Percentiles rank a stretch among this genome's conserved stretches.
Evolutionary conservation across 2,797 vertebrate genomes (phyloP).

Genomic region (Pachyuromys duprasi): DNA sequence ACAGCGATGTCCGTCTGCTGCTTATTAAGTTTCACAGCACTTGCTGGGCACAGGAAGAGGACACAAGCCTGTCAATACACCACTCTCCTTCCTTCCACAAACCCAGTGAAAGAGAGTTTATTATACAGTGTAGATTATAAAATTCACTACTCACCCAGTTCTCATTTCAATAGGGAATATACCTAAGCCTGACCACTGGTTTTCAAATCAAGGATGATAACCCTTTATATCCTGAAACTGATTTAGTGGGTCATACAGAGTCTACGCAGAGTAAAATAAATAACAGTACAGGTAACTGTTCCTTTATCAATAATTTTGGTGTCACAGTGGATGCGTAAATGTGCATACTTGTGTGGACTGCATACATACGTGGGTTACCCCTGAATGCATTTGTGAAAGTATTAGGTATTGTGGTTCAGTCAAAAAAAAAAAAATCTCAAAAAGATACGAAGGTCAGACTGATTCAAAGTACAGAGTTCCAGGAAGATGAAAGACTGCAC

Average conservation of each 20-base stretch:
- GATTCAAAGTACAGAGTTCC: neutral
- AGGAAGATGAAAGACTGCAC: neutral
- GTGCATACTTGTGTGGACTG: neutral
- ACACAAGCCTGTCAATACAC: conserved; percentile 62
- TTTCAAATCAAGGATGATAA: conserved; percentile 56
- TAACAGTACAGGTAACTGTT: neutral
- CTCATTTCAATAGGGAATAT: neutral
- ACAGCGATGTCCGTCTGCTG: conserved; percentile 99
- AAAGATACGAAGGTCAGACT: neutral
- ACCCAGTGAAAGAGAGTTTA: conserved; percentile 25
- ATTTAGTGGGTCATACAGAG: neutral
- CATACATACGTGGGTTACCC: neutral
- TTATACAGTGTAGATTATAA: neutral
- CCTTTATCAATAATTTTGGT: conserved; percentile 18
- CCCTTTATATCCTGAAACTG: conserved; percentile 13
- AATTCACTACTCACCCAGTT: neutral
- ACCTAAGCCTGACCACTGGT: neutral
- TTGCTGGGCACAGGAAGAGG: conserved; percentile 88
- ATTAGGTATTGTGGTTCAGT: conserved; percentile 37
- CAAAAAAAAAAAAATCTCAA: neutral
- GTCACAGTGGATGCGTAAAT: neutral
- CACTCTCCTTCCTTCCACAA: neutral
- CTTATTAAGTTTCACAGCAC: conserved; percentile 98
- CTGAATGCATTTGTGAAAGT: neutral
- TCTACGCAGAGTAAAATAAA: neutral